Base-by-base conservation (phyloP, 2,797 vertebrate species). In the Macroramphosus scolopax region DNA sequence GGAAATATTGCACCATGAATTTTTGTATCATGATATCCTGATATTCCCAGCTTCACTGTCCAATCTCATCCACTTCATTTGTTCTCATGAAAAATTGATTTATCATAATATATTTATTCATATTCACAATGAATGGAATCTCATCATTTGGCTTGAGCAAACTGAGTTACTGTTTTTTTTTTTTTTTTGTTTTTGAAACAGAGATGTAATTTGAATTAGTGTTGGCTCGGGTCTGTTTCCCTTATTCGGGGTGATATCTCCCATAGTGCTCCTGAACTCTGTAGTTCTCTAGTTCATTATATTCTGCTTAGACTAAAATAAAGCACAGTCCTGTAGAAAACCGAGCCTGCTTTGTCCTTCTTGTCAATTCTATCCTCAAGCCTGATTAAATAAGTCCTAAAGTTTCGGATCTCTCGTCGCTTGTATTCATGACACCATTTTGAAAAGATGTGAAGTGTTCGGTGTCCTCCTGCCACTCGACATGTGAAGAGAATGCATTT, bases 241-340 rank as follows among this genome's bases (percentile, higher is more conserved):
- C 80, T 84, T 69, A 82, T 80, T 78, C 38, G 78, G 83, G 84
- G 79, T 80, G 80, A 78, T 84, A 87, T 82, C 76, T 87, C 86
- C 88, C 82, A 83, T 89, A 89, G 87, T 89, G 89, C 87, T 91
- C 87, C 87, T 89, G 83, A 90, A 90, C 88, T 88, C 87, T 90
- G 90, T 92, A 91, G 87, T 88, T 90, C 89, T 91, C 89, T 91
- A 91, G 89, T 90, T 86, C 85, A 90, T 90, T 91, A 89, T 92
- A 92, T 89, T 91, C 90, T 91, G 89, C 90, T 91, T 91, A 89
- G 88, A 90, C 85, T 90, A 89, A 91, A 92, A 92, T 92, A 92
- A 92, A 92, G 89, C 89, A 91, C 91, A 91, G 87, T 90, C 90
- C 87, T 90, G 89, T 92, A 92, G 89, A 90, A 89, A 72, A 86